Conservation (phyloP, 2,113 vertebrate species). For the Caranx melampygus region DNA sequence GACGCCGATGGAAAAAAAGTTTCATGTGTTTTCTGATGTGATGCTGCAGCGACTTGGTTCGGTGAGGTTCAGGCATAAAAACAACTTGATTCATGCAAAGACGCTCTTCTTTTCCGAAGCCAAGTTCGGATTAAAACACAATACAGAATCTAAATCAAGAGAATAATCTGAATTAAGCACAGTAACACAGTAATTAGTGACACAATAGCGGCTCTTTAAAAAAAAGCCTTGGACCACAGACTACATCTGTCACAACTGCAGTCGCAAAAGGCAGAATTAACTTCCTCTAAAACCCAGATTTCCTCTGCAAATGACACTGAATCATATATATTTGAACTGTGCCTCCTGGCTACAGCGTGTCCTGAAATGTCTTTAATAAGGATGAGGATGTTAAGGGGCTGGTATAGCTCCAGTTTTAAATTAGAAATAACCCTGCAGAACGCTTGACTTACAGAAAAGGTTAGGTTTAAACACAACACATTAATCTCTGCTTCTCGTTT, state of each 20-base stretch:
- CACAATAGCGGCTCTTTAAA: constrained; percentile 19
- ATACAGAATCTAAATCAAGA: constrained; percentile 1
- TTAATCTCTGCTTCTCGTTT: constrained; percentile 78
- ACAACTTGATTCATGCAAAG: background rate
- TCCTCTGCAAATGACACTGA: constrained; percentile 77
- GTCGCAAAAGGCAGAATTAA: constrained; percentile 61
- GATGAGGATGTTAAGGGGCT: constrained; percentile 75
- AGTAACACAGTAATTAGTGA: constrained; percentile 37
- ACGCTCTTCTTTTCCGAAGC: background rate
- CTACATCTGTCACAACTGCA: constrained; percentile 51
- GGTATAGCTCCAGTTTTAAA: constrained; percentile 80
- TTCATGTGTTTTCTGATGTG: background rate
- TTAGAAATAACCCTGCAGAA: constrained; percentile 78
- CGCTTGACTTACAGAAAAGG: constrained; percentile 79
- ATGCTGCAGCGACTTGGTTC: background rate
- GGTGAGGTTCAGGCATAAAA: background rate
- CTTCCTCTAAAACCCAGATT: constrained; percentile 81
- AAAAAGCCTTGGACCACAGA: constrained; percentile 13
- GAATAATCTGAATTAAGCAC: constrained; percentile 25
- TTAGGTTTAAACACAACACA: constrained; percentile 81
- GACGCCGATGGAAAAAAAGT: background rate
- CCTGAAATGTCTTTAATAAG: constrained; percentile 84
- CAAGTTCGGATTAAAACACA: background rate
- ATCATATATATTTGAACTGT: constrained; percentile 82
- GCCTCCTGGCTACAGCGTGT: constrained; percentile 75